Evolutionary conservation across 1,140 invertebrate species (phyloP).

Genomic region (Aplysia californica): DNA sequence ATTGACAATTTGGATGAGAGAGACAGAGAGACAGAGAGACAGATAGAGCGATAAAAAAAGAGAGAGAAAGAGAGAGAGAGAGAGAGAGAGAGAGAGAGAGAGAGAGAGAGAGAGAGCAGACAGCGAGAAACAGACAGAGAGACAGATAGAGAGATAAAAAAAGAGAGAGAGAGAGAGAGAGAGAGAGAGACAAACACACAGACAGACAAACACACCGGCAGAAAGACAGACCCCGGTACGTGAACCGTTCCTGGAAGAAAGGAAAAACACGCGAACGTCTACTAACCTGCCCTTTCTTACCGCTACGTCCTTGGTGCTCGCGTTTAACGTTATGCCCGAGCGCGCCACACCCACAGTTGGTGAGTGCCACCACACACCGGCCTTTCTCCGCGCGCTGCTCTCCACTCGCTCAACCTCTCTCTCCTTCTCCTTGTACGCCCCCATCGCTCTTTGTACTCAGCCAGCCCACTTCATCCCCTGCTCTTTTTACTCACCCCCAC

Average conservation of each 20-base stretch:
- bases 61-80: neutral
- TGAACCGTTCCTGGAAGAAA: no score
- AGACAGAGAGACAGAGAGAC: neutral
- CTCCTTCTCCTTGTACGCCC: neutral
- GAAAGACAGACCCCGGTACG: no score
- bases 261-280: no score
- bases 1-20: neutral
- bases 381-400: neutral
- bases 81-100: neutral
- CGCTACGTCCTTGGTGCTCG: no score
- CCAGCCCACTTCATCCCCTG: neutral
- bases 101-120: neutral
- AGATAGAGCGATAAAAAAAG: neutral
- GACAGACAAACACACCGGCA: neutral
- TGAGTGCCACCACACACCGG: no score
- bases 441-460: neutral
- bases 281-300: no score
- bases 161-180: neutral
- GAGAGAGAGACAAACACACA: neutral
- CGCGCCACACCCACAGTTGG: no score
- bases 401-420: neutral
- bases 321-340: no score
- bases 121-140: neutral
- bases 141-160: neutral
- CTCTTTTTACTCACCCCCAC: neutral